phyloP scores from a whole-genome alignment of 2,888 invertebrate species.

The Seira musarum region DNA sequence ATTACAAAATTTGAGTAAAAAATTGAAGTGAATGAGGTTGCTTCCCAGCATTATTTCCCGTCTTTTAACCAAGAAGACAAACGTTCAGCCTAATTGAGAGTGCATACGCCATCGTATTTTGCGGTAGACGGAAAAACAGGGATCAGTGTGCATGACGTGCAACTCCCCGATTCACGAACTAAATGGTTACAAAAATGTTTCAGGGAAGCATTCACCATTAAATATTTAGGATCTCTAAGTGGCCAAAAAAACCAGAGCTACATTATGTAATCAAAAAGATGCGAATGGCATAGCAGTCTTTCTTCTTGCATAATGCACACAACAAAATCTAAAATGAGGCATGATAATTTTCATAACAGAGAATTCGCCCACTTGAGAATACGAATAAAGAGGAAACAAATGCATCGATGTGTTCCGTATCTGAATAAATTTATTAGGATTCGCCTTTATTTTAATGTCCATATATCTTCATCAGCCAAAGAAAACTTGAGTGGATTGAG shows the following conservation, averaged over 20 bases:
- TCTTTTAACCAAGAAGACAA: background rate
- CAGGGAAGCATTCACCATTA: slow-evolving; percentile 17
- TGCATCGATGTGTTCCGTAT: too few species aligned
- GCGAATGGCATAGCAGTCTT: background rate
- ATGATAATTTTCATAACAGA: background rate
- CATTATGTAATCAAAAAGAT: background rate
- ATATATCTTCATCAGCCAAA: background rate
- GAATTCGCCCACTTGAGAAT: background rate
- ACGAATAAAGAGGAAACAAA: background rate
- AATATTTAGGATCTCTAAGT: slow-evolving; percentile 43
- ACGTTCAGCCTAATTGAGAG: background rate
- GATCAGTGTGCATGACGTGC: background rate
- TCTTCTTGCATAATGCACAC: background rate
- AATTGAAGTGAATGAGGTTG: background rate
- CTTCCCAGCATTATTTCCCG: background rate
- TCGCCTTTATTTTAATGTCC: too few species aligned
- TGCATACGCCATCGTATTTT: background rate
- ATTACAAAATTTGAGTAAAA: background rate
- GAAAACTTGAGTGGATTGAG: background rate
- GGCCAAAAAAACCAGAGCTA: slow-evolving; percentile 46
- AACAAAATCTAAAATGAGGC: background rate
- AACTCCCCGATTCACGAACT: background rate
- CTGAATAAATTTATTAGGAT: too few species aligned
- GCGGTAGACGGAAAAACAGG: background rate
- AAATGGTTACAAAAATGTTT: background rate